These are phyloP conservation scores for Nasonovia ribisnigri DNA, from an alignment of 2,888 invertebrate genomes.

Conservation along the genomic window DNA sequence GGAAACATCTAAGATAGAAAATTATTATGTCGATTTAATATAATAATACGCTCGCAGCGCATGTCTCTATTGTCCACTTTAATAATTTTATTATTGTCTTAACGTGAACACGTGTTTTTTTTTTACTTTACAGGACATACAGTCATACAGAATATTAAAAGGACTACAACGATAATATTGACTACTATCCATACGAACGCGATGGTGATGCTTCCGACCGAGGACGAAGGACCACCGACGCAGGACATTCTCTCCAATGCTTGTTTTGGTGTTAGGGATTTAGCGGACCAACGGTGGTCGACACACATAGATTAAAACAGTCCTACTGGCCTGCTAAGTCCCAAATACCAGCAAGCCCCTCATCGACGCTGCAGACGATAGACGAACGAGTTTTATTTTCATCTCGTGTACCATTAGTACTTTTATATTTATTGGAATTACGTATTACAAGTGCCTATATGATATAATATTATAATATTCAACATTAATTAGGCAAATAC, in stretches of 20 bases:
- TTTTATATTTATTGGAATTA: neutral
- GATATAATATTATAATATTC: neutral
- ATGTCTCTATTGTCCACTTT: neutral
- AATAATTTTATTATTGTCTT: neutral
- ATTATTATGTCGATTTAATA: neutral
- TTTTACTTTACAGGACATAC: neutral
- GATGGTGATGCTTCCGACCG: no score
- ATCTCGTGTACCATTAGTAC: neutral
- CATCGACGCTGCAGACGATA: neutral
- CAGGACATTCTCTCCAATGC: neutral
- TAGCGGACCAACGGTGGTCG: conserved; percentile 79
- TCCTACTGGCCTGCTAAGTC: conserved; percentile 90
- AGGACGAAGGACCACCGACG: neutral
- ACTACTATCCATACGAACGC: neutral
- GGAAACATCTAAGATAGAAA: neutral
- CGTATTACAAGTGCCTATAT: neutral
- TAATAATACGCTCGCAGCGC: neutral
- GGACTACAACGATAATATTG: no score
- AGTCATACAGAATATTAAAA: neutral
- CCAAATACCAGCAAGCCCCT: conserved; percentile 74
- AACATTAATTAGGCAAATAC: neutral
- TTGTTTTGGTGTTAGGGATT: conserved; percentile 75
- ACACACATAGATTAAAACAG: conserved; percentile 70
- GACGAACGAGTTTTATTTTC: neutral
- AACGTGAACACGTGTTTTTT: neutral